A percentile compares a stretch with the other conserved stretches of the same genome.
phyloP scores from a whole-genome alignment of 1,140 invertebrate genomes.

The Drosophila gunungcola region DNA sequence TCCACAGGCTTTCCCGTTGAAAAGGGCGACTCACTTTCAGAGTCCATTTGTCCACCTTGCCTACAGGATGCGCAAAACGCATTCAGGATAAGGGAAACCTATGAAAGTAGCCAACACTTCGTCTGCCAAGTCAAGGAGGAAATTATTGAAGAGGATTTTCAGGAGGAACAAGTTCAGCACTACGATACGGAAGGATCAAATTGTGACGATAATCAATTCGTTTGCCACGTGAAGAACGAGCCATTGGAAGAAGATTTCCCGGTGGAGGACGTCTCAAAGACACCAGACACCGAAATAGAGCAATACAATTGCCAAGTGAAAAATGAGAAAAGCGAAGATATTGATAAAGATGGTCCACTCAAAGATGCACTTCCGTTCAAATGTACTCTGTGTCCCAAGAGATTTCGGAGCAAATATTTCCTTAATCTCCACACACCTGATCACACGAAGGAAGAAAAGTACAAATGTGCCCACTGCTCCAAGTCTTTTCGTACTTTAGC shows the following conservation, averaged over 20 bases:
- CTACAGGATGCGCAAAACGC: background rate
- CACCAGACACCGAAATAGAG: background rate
- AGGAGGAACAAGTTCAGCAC: background rate
- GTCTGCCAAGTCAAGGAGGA: background rate
- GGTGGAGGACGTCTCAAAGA: background rate
- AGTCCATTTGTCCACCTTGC: background rate
- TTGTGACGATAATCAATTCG: background rate
- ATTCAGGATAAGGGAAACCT: background rate
- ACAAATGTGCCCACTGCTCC: background rate
- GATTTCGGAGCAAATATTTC: background rate
- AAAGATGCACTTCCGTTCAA: background rate
- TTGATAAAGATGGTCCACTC: background rate
- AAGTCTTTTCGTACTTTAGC: background rate
- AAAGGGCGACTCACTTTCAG: background rate
- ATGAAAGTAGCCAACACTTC: background rate
- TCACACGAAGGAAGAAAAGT: background rate
- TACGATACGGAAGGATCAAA: background rate
- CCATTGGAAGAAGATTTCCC: background rate
- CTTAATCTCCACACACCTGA: background rate
- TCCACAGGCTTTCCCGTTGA: background rate
- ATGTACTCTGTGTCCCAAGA: background rate
- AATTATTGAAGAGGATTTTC: background rate
- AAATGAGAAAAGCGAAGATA: background rate
- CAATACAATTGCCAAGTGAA: background rate
- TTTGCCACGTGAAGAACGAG: background rate